Base-by-base conservation (phyloP, 2,797 vertebrate species). In the Myotis findleyi region DNA sequence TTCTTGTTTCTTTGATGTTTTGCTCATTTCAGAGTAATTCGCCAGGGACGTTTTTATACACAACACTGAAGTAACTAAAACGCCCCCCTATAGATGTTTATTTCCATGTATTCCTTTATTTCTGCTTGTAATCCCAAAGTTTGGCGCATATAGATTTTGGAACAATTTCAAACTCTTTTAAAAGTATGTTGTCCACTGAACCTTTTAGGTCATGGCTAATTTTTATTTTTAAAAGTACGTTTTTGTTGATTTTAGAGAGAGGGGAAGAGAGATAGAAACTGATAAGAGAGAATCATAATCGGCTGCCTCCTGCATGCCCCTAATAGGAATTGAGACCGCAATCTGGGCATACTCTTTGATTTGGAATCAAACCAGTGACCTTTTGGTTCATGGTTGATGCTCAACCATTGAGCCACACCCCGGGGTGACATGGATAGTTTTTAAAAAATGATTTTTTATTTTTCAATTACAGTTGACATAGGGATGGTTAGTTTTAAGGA, bases 1-100 rank as follows among this genome's bases (percentile, higher is more conserved):
- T 47, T 80, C 66, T 23, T 73, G 71, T 55, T 81, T 81, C 53
- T 81, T 85, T 80, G 69, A 89, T 77, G 44, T 88, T 94, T 95
- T 88, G 20, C 13, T 51, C 44, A 76, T 82, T 94, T 94, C 87
- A 89, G 64, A 90, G 13, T 57, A 75, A 87, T 87, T 90, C 51
- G 47, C 53, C 53, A 80, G 18, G 0, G 66, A 41, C 88, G 30
- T 79, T 79, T 95, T 73, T 88, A 57, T 88, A 75, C 20, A 62
- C 18, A 9, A 75, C 20, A 59, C 3, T 16, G 21, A 91, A n/a
- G n/a, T 41, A 80, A 68, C 17, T 79, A 49, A 57, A 87, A 64
- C 57, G 80, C 17, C 41, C 73, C 20, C 4, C 30, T 47, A 47
- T 23, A 73, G 71, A 69, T 84, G 14, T 55, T 88, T 76, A 57